Evolutionary conservation across 2,113 vertebrate species (phyloP).

Genomic region (Muntiacus muntjak): DNA sequence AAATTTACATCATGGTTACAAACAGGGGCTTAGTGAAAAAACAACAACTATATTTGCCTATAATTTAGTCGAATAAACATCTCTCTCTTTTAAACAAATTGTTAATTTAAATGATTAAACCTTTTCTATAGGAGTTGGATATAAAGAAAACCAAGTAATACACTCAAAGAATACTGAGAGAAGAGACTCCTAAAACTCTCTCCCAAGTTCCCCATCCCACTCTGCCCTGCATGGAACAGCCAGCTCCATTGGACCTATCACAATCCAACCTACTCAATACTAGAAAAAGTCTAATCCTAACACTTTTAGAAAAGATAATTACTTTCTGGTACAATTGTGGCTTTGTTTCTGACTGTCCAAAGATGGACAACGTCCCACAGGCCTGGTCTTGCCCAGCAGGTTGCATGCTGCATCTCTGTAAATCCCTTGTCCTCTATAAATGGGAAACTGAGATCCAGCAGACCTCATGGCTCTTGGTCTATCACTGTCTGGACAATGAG

Average conservation of each 20-base stretch:
- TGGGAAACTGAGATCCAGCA: not conserved
- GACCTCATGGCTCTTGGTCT: not conserved
- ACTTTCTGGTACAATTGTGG: not conserved
- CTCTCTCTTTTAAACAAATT: not conserved
- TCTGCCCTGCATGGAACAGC: not conserved
- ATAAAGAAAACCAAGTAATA: not conserved
- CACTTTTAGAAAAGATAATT: not conserved
- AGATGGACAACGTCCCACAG: not conserved
- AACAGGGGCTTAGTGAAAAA: not conserved
- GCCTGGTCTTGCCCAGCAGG: not conserved
- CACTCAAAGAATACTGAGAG: not conserved
- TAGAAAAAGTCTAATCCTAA: not conserved
- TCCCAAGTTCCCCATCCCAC: not conserved
- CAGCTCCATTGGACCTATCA: not conserved
- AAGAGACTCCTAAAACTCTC: not conserved
- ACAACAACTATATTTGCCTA: not conserved
- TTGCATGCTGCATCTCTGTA: not conserved
- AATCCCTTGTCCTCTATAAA: not conserved
- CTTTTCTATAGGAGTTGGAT: not conserved
- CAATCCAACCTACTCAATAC: not conserved
- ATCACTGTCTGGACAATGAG: not conserved
- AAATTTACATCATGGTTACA: not conserved
- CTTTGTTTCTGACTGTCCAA: not conserved
- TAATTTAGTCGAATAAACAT: not conserved
- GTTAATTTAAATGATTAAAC: not conserved